These are phyloP conservation scores for Pycnomerus fuliginosus DNA, from an alignment of 2,888 invertebrate genomes.

Conservation along the genomic window DNA sequence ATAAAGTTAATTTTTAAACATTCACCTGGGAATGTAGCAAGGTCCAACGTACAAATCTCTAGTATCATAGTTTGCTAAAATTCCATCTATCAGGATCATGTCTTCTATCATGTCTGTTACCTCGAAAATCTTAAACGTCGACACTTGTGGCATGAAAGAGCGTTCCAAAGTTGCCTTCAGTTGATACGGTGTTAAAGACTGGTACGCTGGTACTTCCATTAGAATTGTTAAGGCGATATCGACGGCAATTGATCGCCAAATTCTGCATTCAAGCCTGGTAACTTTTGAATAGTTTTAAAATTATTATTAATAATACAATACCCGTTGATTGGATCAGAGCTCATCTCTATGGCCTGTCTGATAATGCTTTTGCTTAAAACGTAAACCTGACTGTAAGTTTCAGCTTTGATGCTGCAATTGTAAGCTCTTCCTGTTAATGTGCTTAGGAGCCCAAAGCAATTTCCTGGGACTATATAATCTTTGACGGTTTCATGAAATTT, in stretches of 20 bases:
- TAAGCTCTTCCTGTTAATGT: conserved; percentile 59
- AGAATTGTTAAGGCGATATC: conserved; percentile 32
- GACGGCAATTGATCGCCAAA: conserved; percentile 42
- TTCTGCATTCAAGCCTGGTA: conserved; percentile 43
- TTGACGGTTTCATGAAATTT: conserved; percentile 54
- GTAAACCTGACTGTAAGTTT: conserved; percentile 59
- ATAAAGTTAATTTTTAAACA: too few species aligned
- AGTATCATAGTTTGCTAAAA: conserved; percentile 57
- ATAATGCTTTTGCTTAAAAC: conserved; percentile 51
- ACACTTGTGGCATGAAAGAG: conserved; percentile 58
- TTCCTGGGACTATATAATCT: conserved; percentile 62
- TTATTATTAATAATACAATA: conserved; percentile 15
- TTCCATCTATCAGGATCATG: conserved; percentile 59
- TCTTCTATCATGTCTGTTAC: conserved; percentile 60
- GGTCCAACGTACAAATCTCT: conserved; percentile 60
- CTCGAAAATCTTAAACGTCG: conserved; percentile 56
- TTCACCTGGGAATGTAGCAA: conserved; percentile 60
- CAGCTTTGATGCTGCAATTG: conserved; percentile 60
- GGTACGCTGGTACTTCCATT: conserved; percentile 47
- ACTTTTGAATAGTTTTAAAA: too few species aligned
- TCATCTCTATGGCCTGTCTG: conserved; percentile 46
- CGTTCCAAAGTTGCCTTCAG: conserved; percentile 55
- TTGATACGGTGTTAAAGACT: not conserved
- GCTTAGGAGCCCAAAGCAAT: conserved; percentile 57
- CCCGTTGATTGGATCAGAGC: conserved; percentile 57